Evolutionary conservation across 2,113 vertebrate species (phyloP).

Genomic region (Zosterops japonicus): DNA sequence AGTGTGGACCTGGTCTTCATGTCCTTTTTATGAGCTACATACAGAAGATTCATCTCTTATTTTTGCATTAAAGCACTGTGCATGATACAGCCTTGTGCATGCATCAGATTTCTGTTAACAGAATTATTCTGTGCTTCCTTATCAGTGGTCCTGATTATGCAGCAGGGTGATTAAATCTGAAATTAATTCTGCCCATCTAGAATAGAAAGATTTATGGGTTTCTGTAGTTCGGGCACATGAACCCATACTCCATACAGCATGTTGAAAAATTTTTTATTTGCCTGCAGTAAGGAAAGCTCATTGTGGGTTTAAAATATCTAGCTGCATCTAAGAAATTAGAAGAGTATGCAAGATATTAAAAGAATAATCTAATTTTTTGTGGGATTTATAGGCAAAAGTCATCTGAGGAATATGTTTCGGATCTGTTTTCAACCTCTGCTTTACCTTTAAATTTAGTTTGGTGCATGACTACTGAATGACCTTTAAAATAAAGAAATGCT

Average conservation of each 20-base stretch:
- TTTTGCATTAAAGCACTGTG: neutral
- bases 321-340: neutral
- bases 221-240: neutral
- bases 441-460: neutral
- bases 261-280: neutral
- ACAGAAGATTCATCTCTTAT: neutral
- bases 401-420: neutral
- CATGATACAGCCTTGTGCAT: neutral
- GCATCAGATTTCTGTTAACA: neutral
- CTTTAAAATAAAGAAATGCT: slow-evolving; percentile 22
- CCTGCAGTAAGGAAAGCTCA: neutral
- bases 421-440: neutral
- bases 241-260: neutral
- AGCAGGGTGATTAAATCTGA: neutral
- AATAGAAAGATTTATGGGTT: neutral
- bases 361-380: neutral
- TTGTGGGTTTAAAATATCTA: neutral
- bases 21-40: neutral
- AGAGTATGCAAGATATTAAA: neutral
- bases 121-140: neutral
- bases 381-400: slow-evolving; percentile 1
- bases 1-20: neutral
- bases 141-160: neutral
- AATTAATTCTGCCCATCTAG: neutral
- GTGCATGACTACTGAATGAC: neutral